A percentile compares a stretch with the other conserved stretches of the same genome.
These are phyloP conservation scores for Lymantria dispar DNA, from an alignment of 2,888 invertebrate species.

Conservation along the genomic window DNA sequence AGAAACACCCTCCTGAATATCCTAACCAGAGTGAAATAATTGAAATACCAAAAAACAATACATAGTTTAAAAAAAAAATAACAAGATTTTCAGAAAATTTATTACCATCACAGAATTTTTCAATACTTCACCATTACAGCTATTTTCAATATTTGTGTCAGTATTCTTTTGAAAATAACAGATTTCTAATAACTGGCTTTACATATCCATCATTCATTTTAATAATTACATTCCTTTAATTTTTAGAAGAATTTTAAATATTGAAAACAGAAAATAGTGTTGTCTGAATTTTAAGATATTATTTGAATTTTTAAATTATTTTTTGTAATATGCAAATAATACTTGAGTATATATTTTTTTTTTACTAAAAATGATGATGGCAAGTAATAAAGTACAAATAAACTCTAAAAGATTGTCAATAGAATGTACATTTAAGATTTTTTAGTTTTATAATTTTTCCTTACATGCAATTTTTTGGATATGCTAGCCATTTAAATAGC, in stretches of 20 bases:
- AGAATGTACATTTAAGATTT: constrained; percentile 5
- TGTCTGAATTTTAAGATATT: constrained; percentile 1
- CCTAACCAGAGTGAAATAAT: constrained; percentile 46
- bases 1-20: constrained; percentile 62
- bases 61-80: constrained; percentile 9
- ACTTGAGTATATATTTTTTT: background rate
- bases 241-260: background rate
- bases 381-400: constrained; percentile 1
- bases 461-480: constrained; percentile 60
- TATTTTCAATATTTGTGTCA: constrained; percentile 14
- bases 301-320: background rate
- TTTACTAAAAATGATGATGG: background rate
- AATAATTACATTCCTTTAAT: no score
- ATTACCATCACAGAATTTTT: background rate
- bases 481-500: constrained; percentile 71
- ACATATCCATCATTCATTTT: no score
- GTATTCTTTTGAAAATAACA: background rate
- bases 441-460: constrained; percentile 8
- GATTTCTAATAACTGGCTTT: no score
- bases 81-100: background rate
- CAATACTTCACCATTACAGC: constrained; percentile 7
- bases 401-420: no score
- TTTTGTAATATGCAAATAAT: background rate
- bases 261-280: constrained; percentile 8
- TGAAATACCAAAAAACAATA: constrained; percentile 32